These are phyloP conservation scores for Zosterops lateralis DNA, from an alignment of 2,113 vertebrate genomes.

Conservation along the genomic window DNA sequence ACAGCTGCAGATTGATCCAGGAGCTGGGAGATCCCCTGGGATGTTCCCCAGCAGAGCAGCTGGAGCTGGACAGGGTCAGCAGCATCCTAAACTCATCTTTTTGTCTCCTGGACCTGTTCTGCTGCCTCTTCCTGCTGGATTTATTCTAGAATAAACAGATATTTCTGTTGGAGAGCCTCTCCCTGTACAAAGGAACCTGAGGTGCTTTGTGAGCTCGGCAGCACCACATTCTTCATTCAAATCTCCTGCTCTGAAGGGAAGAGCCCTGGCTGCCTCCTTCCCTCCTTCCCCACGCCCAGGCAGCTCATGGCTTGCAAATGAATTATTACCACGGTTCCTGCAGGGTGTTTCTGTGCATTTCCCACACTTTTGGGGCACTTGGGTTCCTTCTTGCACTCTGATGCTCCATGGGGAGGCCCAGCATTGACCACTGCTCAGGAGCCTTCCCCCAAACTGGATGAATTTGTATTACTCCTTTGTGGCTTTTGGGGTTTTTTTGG, in stretches of 20 bases:
- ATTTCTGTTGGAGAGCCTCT: constrained; percentile 37
- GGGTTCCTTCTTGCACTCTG: accelerated
- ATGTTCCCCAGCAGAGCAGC: accelerated
- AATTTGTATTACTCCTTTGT: background rate
- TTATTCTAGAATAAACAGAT: constrained; percentile 40
- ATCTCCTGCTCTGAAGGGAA: background rate
- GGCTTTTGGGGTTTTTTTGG: accelerated
- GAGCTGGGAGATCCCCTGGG: no score
- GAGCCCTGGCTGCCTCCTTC: background rate
- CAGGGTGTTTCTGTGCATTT: background rate
- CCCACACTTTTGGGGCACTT: background rate
- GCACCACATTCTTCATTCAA: constrained; percentile 25
- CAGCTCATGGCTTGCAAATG: background rate
- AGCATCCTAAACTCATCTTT: background rate
- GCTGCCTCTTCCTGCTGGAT: background rate
- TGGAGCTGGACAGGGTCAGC: background rate
- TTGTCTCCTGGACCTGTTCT: background rate
- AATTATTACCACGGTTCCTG: background rate
- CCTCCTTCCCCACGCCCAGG: constrained; percentile 1
- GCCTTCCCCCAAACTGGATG: accelerated
- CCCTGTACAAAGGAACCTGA: background rate
- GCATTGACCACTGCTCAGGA: accelerated
- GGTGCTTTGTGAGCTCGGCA: background rate
- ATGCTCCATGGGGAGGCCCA: background rate
- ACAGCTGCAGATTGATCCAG: background rate